Evolutionary conservation across 2,797 vertebrate genomes (phyloP).

Genomic region (Spondyliosoma cantharus): DNA sequence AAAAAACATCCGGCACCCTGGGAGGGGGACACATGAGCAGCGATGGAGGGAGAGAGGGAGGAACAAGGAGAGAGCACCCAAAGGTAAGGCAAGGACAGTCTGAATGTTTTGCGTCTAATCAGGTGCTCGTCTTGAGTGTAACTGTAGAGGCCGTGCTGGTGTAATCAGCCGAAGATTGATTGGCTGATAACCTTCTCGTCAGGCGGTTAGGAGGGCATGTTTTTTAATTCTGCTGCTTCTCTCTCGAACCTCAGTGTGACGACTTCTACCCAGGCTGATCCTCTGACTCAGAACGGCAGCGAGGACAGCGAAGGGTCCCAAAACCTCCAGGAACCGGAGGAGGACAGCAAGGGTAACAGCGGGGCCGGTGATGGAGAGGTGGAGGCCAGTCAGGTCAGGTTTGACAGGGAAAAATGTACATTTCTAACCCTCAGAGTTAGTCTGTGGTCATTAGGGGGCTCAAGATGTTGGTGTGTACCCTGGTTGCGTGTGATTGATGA

Average conservation of each 20-base stretch:
- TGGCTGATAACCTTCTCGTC: constrained; percentile 67
- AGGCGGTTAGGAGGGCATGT: constrained; percentile 58
- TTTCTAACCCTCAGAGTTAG: not conserved
- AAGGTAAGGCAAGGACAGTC: constrained; percentile 66
- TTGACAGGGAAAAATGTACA: not conserved
- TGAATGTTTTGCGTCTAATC: constrained; percentile 50
- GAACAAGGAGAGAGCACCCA: constrained; percentile 53
- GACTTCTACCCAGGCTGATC: constrained; percentile 48
- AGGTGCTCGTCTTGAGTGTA: constrained; percentile 48
- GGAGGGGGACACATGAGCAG: constrained; percentile 61
- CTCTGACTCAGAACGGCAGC: not conserved
- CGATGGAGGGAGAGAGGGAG: constrained; percentile 78
- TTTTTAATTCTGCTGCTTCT: constrained; percentile 48
- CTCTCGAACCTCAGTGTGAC: constrained; percentile 62
- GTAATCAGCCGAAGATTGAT: constrained; percentile 63
- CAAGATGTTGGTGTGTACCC: constrained; percentile 6
- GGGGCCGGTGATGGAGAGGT: constrained; percentile 39
- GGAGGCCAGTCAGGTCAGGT: constrained; percentile 42
- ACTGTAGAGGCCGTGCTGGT: constrained; percentile 51
- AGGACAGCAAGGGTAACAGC: not conserved
- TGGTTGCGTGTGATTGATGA: constrained; percentile 36
- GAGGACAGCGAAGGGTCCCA: constrained; percentile 26
- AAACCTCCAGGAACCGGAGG: constrained; percentile 27
- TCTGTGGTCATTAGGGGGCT: not conserved
- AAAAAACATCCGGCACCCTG: constrained; percentile 56